phyloP scores from a whole-genome alignment of 2,113 vertebrate species.

The Origma solitaria region DNA sequence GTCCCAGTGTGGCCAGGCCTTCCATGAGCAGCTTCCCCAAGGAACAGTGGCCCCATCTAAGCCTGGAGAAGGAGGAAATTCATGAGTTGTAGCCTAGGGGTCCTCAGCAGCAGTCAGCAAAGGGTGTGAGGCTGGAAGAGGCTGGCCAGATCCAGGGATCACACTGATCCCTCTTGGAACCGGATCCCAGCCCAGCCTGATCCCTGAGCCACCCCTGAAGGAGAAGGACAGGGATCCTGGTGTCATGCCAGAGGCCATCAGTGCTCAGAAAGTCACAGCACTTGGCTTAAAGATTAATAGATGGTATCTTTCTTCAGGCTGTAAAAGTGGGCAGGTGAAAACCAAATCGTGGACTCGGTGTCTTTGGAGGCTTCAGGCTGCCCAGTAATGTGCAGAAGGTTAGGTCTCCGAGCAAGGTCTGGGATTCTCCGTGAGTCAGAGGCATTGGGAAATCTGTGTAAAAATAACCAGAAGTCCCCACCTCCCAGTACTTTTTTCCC shows the following conservation, averaged over 20 bases:
- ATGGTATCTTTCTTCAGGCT: neutral
- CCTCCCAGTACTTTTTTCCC: neutral
- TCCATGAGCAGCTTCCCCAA: neutral
- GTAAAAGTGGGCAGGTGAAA: neutral
- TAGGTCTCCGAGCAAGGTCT: neutral
- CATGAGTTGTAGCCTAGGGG: neutral
- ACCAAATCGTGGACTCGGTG: neutral
- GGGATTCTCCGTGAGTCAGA: neutral
- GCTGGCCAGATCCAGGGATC: neutral
- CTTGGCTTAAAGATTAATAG: constrained; percentile 29
- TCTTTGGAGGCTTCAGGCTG: neutral
- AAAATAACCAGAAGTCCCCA: neutral
- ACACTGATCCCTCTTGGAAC: neutral
- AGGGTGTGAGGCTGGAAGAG: neutral
- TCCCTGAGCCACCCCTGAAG: neutral
- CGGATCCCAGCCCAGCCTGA: neutral
- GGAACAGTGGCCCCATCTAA: fast-evolving
- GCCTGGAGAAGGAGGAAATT: neutral
- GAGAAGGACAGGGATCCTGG: neutral
- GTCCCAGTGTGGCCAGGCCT: neutral
- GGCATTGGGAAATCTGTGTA: neutral
- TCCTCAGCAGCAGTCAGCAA: neutral
- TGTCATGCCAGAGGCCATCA: neutral
- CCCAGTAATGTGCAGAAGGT: neutral
- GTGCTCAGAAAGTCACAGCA: neutral